Conservation (phyloP, 2,888 invertebrate genomes). For the Allacma fusca region DNA sequence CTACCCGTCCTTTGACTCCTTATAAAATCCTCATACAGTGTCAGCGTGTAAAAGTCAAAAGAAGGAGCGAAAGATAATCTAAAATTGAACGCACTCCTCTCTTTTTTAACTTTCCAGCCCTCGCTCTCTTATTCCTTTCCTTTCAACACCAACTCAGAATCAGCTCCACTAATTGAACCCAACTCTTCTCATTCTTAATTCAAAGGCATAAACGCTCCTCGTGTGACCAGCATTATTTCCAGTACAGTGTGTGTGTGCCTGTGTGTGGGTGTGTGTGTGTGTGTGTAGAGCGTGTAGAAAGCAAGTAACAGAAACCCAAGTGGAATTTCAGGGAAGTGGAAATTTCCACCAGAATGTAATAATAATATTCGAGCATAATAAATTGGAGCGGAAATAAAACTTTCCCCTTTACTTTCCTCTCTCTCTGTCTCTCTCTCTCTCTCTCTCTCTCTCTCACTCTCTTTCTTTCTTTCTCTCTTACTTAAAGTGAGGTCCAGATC, state of each 20-base stretch:
- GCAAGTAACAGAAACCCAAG: neutral
- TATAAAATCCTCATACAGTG: neutral
- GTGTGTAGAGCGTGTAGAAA: too few species aligned
- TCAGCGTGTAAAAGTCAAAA: neutral
- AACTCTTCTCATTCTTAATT: neutral
- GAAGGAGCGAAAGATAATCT: conserved; percentile 20
- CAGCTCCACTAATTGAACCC: neutral
- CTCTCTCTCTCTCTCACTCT: too few species aligned
- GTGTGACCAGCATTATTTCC: too few species aligned
- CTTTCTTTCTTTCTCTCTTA: too few species aligned
- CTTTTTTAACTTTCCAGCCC: conserved; percentile 16
- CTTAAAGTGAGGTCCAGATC: too few species aligned
- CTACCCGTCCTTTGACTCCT: neutral
- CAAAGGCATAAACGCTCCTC: neutral
- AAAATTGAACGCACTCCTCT: conserved; percentile 28
- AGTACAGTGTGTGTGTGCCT: too few species aligned
- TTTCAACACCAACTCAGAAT: conserved; percentile 4
- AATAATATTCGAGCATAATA: conserved; percentile 1
- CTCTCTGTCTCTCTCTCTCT: neutral
- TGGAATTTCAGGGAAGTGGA: neutral
- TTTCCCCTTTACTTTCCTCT: neutral
- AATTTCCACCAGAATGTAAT: too few species aligned
- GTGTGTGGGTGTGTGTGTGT: too few species aligned
- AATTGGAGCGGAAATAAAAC: neutral
- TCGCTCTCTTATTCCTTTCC: neutral